Evolutionary conservation across 2,113 vertebrate genomes (phyloP), one percentile per base, ranked within the genome.

Genomic region (Crotalus viridis): DNA sequence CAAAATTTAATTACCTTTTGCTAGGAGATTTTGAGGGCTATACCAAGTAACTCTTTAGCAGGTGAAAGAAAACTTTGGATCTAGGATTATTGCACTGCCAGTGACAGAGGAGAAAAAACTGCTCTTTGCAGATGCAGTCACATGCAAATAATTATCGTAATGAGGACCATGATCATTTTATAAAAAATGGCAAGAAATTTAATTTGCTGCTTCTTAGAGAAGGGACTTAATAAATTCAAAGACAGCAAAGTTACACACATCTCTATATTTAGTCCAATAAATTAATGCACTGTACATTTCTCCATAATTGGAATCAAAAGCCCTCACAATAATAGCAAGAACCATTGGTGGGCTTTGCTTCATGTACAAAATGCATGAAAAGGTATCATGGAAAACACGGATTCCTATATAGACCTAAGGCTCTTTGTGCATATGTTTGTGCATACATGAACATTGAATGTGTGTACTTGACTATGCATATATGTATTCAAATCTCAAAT

Each of bases 181-280:
- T 98, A 51, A 99, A 99, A 98, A 99, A 96, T 98, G 98, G 98
- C 95, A 96, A 97, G 97, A 98, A 98, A 99, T 98, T 99, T 98
- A 98, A 99, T 99, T 98, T 99, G 98, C 98, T 95, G 97, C 97
- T 94, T 96, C 98, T 97, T 98, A 98, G 97, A 98, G 98, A 97
- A 98, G 98, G 97, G 97, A 96, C 98, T 98, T 99, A 99, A 99
- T 99, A 99, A 98, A 98, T 99, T 98, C 98, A 98, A 98, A 98
- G 98, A 98, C 98, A 98, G 98, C 98, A 98, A 99, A 99, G 98
- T 99, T 98, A 98, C 98, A 99, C 98, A 98, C 98, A 98, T 99
- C 98, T 99, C 98, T 99, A 99, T 99, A 98, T 98, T 98, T 99
- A 99, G 98, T 99, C 98, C 98, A 94, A 95, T 96, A 98, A 98